Conservation (phyloP, 2,113 vertebrate genomes). For the Leucopsar rothschildi region DNA sequence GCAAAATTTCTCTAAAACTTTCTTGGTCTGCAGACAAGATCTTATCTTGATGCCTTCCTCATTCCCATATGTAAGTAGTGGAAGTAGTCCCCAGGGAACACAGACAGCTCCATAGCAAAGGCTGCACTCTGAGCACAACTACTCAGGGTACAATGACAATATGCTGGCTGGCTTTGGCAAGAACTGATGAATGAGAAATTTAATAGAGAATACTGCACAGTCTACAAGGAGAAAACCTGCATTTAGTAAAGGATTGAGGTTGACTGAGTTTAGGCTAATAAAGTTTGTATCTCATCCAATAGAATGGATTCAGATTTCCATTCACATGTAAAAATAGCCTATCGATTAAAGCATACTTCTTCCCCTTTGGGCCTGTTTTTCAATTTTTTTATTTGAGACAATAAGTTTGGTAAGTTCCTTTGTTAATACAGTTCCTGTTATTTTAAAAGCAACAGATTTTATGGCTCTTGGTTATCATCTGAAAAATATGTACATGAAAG, state of each 20-base stretch:
- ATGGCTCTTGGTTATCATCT: background rate
- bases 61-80: background rate
- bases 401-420: constrained; percentile 49
- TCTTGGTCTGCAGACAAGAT: background rate
- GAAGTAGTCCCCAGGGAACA: background rate
- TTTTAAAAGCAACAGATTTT: constrained; percentile 40
- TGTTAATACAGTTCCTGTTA: constrained; percentile 61
- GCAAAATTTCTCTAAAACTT: background rate
- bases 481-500: constrained; percentile 23
- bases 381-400: constrained; percentile 57
- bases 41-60: background rate
- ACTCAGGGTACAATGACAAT: background rate
- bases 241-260: constrained; percentile 50
- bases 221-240: constrained; percentile 35
- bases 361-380: constrained; percentile 49
- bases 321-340: constrained; percentile 72
- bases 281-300: constrained; percentile 6
- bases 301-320: constrained; percentile 60
- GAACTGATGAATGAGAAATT: constrained; percentile 3
- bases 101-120: background rate
- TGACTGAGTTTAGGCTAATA: constrained; percentile 35
- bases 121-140: background rate
- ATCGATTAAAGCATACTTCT: constrained; percentile 70
- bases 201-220: constrained; percentile 35
- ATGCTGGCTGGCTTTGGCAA: background rate